Conservation (phyloP, 2,113 vertebrate species). For the Carettochelys insculpta region DNA sequence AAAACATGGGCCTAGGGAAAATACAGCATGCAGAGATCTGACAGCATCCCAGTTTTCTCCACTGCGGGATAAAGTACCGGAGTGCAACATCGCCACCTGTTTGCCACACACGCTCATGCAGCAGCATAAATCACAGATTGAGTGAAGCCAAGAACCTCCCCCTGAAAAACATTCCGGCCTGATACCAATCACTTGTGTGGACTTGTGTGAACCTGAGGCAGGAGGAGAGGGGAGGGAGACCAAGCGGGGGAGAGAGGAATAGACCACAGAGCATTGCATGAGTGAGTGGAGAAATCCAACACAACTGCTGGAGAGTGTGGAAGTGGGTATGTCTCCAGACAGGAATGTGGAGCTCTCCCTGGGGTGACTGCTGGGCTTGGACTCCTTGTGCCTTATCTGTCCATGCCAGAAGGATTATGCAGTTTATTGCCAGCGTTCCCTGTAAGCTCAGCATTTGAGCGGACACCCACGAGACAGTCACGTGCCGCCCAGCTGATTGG, state of each 20-base stretch:
- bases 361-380: not conserved
- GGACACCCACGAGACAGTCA: no score
- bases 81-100: constrained; percentile 75
- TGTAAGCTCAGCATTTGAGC: no score
- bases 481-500: no score
- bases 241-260: not conserved
- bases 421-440: rapidly evolving
- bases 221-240: not conserved
- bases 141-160: not conserved
- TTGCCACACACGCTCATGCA: constrained; percentile 39
- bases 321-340: not conserved
- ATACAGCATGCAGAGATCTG: not conserved
- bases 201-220: not conserved
- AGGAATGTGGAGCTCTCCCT: not conserved
- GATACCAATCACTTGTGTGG: not conserved
- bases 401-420: not conserved
- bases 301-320: not conserved
- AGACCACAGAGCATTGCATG: not conserved
- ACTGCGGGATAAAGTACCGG: constrained; percentile 21
- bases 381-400: not conserved
- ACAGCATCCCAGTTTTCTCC: not conserved
- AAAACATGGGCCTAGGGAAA: rapidly evolving
- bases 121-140: not conserved
- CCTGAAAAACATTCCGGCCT: rapidly evolving
- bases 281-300: not conserved